A percentile compares a stretch with the other conserved stretches of the same genome.
These are phyloP conservation scores for Anguilla megastoma DNA, from an alignment of 2,797 vertebrate genomes.

Conservation along the genomic window DNA sequence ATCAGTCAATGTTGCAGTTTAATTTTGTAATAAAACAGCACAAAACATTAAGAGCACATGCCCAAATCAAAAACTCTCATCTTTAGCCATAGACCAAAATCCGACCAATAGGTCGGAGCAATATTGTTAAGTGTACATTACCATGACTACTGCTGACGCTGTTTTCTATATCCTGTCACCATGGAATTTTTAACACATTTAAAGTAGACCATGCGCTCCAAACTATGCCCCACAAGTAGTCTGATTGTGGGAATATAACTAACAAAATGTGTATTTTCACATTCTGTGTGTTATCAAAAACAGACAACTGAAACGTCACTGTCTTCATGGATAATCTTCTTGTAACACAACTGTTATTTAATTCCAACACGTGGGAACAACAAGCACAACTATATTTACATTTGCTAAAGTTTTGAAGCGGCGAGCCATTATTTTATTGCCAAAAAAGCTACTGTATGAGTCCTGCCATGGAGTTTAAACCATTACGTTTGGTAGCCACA, in stretches of 20 bases:
- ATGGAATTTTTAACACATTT: slow-evolving; percentile 17
- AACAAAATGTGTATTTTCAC: background rate
- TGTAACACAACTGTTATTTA: background rate
- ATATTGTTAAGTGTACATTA: slow-evolving; percentile 42
- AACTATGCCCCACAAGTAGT: background rate
- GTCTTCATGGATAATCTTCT: background rate
- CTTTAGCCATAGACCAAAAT: background rate
- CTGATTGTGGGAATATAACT: background rate
- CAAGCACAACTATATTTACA: background rate
- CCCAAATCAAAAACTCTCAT: slow-evolving; percentile 45
- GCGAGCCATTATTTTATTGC: background rate
- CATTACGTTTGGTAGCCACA: too few species aligned
- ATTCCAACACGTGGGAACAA: background rate
- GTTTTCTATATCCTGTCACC: slow-evolving; percentile 37
- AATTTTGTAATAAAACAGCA: slow-evolving; percentile 18
- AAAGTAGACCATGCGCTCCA: background rate
- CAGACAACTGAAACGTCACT: background rate
- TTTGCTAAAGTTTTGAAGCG: background rate
- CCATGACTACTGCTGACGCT: slow-evolving; percentile 65
- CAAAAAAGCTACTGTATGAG: background rate
- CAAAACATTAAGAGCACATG: background rate
- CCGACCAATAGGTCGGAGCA: slow-evolving; percentile 47
- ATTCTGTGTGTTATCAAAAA: background rate
- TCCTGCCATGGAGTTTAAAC: too few species aligned
- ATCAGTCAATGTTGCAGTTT: slow-evolving; percentile 24